phyloP scores from a whole-genome alignment of 1,140 invertebrate species.

The Globodera ellingtonae region DNA sequence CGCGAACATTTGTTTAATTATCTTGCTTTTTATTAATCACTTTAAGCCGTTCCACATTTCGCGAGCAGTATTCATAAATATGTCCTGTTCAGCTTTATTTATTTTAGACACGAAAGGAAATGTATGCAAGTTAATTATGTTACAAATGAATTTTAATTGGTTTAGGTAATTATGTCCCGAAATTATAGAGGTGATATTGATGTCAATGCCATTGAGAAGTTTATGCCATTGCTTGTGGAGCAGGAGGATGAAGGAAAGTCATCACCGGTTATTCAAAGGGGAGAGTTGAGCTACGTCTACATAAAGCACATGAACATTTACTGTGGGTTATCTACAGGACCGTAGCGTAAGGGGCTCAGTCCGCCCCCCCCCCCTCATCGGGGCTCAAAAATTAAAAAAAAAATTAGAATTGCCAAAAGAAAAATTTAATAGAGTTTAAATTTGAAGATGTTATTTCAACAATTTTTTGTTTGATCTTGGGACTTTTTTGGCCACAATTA shows the following conservation, averaged over 20 bases:
- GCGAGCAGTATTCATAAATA: conserved; percentile 56
- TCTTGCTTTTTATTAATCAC: too few species aligned
- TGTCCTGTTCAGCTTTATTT: conserved; percentile 80
- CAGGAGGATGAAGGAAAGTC: conserved; percentile 81
- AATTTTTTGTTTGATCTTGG: too few species aligned
- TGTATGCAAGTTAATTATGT: conserved; percentile 55
- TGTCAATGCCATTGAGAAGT: conserved; percentile 93
- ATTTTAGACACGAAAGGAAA: conserved; percentile 97
- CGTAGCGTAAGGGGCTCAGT: too few species aligned
- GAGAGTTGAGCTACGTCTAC: conserved; percentile 90
- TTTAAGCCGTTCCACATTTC: not conserved
- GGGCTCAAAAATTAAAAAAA: too few species aligned
- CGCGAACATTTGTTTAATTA: too few species aligned
- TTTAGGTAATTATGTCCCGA: conserved; percentile 82
- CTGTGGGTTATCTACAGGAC: conserved; percentile 57
- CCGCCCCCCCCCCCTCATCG: too few species aligned
- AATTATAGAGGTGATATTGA: conserved; percentile 98
- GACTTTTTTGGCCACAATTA: too few species aligned
- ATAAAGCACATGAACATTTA: conserved; percentile 99
- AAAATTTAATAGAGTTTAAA: too few species aligned
- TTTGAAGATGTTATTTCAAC: too few species aligned
- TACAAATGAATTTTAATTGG: not conserved
- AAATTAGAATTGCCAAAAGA: too few species aligned
- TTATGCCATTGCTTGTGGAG: conserved; percentile 83
- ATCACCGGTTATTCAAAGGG: conserved; percentile 75